These are phyloP conservation scores for Exaiptasia diaphana DNA, from an alignment of 64 coral and sea anemone species.

Conservation along the genomic window DNA sequence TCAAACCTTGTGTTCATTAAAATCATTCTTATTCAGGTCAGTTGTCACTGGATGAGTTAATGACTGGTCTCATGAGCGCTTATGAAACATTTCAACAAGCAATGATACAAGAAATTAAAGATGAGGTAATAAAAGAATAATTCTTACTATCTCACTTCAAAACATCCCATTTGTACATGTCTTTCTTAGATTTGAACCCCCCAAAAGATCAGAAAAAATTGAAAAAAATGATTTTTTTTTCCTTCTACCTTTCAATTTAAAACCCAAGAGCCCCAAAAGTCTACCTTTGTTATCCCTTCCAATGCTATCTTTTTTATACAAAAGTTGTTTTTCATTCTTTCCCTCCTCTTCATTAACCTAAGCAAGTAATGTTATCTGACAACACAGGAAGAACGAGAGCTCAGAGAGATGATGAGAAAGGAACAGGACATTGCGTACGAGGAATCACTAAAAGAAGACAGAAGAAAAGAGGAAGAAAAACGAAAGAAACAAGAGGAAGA, in stretches of 20 bases:
- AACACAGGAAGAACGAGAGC: conserved; percentile 76
- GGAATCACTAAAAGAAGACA: conserved; percentile 70
- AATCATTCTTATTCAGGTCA: no score
- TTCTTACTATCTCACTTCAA: not conserved
- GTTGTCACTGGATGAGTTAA: conserved; percentile 78
- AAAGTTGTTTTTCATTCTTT: no score
- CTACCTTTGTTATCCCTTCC: no score
- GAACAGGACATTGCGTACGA: conserved; percentile 85
- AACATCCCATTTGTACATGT: not conserved
- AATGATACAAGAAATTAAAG: conserved; percentile 73
- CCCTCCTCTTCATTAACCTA: not conserved
- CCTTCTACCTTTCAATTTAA: no score
- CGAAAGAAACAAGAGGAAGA: conserved; percentile 69
- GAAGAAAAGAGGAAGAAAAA: conserved; percentile 59
- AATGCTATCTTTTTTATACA: no score
- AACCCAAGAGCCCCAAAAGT: no score
- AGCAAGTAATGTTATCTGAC: no score
- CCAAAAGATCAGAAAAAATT: not conserved
- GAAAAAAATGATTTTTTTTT: no score
- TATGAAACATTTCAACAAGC: conserved; percentile 87
- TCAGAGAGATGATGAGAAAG: conserved; percentile 64
- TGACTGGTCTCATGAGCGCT: conserved; percentile 82
- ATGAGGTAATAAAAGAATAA: conserved; percentile 55
- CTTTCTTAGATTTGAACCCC: not conserved
- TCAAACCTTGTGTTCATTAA: no score